phyloP scores from a whole-genome alignment of 2,888 invertebrate species.

The Athrips mouffetella region DNA sequence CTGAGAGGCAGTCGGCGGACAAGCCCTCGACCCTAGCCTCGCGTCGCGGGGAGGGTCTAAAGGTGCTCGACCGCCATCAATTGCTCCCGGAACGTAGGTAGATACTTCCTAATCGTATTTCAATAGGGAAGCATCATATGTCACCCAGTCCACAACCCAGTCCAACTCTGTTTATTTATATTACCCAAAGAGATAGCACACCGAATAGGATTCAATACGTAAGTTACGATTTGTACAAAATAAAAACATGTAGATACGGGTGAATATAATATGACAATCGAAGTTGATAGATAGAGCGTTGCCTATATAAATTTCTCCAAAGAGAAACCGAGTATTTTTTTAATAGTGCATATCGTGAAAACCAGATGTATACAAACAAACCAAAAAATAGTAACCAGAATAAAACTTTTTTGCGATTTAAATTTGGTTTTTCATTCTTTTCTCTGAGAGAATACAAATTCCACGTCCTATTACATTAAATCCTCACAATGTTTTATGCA shows the following conservation, averaged over 20 bases:
- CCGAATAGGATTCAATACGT: slow-evolving; percentile 1
- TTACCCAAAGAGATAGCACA: background rate
- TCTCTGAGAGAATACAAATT: too few species aligned
- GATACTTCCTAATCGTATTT: slow-evolving; percentile 42
- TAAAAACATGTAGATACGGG: background rate
- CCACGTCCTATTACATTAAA: background rate
- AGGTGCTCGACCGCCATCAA: slow-evolving; percentile 43
- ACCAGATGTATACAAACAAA: too few species aligned
- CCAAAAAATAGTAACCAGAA: too few species aligned
- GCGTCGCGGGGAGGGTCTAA: slow-evolving; percentile 10
- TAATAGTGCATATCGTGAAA: too few species aligned
- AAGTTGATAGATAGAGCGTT: too few species aligned
- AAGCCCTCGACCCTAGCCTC: slow-evolving; percentile 35
- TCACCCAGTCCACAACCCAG: slow-evolving; percentile 30
- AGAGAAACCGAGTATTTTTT: too few species aligned
- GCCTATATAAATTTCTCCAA: background rate
- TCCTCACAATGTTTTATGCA: background rate
- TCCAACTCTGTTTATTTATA: slow-evolving; percentile 23
- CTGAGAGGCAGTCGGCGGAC: slow-evolving; percentile 35
- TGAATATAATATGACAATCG: background rate
- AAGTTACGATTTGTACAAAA: background rate
- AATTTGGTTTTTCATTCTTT: background rate
- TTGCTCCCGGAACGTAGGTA: slow-evolving; percentile 34
- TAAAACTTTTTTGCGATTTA: too few species aligned
- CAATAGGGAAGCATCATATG: slow-evolving; percentile 32